Conservation (phyloP, 92 coral and sea anemone species). For the Siderastrea radians region DNA sequence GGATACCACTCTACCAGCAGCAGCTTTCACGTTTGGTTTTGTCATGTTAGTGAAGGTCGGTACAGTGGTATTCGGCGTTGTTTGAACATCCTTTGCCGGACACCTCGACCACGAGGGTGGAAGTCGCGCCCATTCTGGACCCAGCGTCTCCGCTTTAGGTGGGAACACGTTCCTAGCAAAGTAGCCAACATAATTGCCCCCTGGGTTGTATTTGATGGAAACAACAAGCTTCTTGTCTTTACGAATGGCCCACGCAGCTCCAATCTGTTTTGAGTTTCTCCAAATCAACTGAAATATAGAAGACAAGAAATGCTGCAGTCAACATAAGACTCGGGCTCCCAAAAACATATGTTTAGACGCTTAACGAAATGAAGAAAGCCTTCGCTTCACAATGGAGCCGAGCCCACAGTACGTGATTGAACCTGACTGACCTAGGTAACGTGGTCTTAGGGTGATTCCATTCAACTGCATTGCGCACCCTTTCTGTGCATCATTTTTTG, state of each 20-base stretch:
- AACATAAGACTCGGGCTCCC: neutral
- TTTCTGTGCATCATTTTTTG: no score
- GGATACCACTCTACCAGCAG: neutral
- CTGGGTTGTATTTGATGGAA: constrained; percentile 62
- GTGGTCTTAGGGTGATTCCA: no score
- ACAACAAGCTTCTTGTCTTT: constrained; percentile 57
- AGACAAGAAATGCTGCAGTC: neutral
- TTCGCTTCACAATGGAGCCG: no score
- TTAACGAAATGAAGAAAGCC: no score
- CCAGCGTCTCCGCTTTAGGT: constrained; percentile 9
- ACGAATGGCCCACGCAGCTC: constrained; percentile 66
- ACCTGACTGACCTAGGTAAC: no score
- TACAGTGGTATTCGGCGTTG: neutral
- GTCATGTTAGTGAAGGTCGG: neutral
- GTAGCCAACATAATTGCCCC: constrained; percentile 45
- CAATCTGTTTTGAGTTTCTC: constrained; percentile 69
- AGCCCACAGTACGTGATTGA: no score
- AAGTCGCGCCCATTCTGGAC: constrained; percentile 1
- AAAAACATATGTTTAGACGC: no score
- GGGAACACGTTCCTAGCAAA: constrained; percentile 53
- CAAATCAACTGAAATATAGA: constrained; percentile 51
- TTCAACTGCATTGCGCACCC: no score
- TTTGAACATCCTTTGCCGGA: neutral
- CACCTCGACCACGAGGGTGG: constrained; percentile 19
- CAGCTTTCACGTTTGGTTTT: neutral